Base-by-base conservation (phyloP, 2,888 invertebrate species). In the Polyommatus iphigenia region DNA sequence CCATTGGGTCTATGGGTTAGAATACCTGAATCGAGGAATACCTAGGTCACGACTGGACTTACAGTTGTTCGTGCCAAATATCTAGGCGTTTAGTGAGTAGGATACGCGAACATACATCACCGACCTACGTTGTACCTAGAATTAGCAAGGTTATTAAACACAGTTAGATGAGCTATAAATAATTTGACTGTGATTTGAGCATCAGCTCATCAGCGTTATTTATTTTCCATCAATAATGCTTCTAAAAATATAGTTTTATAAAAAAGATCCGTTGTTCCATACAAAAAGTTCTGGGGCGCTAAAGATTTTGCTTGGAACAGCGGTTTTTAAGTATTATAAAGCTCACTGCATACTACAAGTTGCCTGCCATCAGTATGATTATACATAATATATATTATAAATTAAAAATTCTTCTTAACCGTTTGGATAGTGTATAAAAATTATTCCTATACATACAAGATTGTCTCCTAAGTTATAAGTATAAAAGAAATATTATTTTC, bases 1-100 rank as follows among this genome's bases (percentile, higher is more conserved):
- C 10, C 3, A 10, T 62, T 24, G 10, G 62, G 5, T 13, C 62
- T 29, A 24, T 67, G 62, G 62, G 24, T 10, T 24, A 67, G 62
- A 67, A 24, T 13, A 13, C 13, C 24, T 67, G 29, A 29, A 67
- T 67, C 13, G 3, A 18, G 15, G 29, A 67, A 29, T 29, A 29
- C 67, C 15, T 29, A 67, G 29, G 67, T 32, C 62, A 62, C 62
- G 62, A 62, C 10, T 24, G 10, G 62, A 67, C 67, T 29, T 4
- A 29, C 29, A 32, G 15, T 67, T 29, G 67, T 67, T 29, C 6
- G 67, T 67, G 67, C 67, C 67, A 67, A 67, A 32, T 67, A 32
- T 32, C 67, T 32, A 32, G 67, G 29, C 67, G 67, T 67, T 32
- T 67, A 29, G 67, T 67, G 67, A 67, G 67, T 67, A 67, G 67